Evolutionary conservation across 2,888 invertebrate genomes (phyloP), one percentile per base, ranked within the genome.

Genomic region (Biston stratarius): DNA sequence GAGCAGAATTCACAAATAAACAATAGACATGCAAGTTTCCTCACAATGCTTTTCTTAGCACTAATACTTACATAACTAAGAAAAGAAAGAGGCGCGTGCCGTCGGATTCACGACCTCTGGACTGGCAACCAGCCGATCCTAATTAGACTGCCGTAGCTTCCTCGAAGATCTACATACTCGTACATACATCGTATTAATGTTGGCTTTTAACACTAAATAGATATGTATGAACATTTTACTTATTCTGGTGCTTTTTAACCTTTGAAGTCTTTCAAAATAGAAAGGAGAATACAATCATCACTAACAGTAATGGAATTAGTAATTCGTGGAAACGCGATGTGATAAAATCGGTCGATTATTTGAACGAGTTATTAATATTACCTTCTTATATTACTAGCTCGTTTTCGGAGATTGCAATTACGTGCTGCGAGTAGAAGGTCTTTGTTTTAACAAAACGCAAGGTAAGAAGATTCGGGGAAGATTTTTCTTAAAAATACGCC

Each of bases 271-370:
- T 42, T 40, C 38, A 61, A 61, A 42, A 34, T 44, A 61, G 12
- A 61, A 24, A 6, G n/a, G 0, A 45, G 34, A 34, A 52, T 34
- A 53, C 52, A 15, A 61, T 56, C 55, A 48, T 55, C 55, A 33
- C 47, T 42, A 62, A 48, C 55, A 56, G 45, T 53, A 56, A 62
- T 56, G 47, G 42, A 48, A 62, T 62, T 56, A 49, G 55, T 56
- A 56, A 56, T 62, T 62, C 14, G 40, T 55, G 34, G 40, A 55
- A 48, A 55, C 47, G 48, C 45, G 14, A 14, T 10, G 42, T 15
- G 48, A 62, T 62, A 40, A 56, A 48, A 48, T 55, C 61, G 14
- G 47, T 62, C 62, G 48, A 62, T 62, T 62, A 62, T 56, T 62
- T 62, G 9, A 62, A 62, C 42, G 48, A 56, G 55, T 48, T 62